Percentiles rank a stretch among this genome's conserved stretches.
phyloP scores from a whole-genome alignment of 2,797 vertebrate genomes.

The Protosalanx chinensis region DNA sequence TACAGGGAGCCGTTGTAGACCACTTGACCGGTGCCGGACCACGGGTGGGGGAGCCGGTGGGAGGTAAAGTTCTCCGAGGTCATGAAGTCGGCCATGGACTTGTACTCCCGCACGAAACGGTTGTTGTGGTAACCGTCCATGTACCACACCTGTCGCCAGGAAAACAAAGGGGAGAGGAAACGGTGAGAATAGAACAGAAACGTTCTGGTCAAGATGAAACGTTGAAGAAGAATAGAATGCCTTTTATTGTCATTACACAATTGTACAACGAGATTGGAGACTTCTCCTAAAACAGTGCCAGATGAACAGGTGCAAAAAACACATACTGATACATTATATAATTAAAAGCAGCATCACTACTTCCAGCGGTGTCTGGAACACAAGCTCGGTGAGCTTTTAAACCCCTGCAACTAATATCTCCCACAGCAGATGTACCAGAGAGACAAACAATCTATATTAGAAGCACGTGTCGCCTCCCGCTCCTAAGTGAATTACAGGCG shows the following conservation, averaged over 20 bases:
- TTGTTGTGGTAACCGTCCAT: constrained; percentile 99
- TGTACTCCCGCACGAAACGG: constrained; percentile 94
- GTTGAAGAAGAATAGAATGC: no score
- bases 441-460: constrained; percentile 14
- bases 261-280: no score
- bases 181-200: not conserved
- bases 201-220: not conserved
- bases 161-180: constrained; percentile 7
- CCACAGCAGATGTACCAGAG: constrained; percentile 19
- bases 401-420: constrained; percentile 8
- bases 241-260: no score
- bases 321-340: no score
- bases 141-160: constrained; percentile 86
- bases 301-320: no score
- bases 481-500: constrained; percentile 49
- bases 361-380: no score
- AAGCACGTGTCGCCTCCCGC: constrained; percentile 35
- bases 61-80: constrained; percentile 94
- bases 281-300: no score
- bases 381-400: not conserved
- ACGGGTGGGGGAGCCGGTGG: constrained; percentile 94
- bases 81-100: constrained; percentile 93
- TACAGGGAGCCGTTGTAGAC: constrained; percentile 98
- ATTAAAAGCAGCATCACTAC: no score
- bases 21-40: constrained; percentile 96